Evolutionary conservation across 2,888 invertebrate genomes (phyloP), one percentile per base, ranked within the genome.

Genomic region (Isotomurus palustris): DNA sequence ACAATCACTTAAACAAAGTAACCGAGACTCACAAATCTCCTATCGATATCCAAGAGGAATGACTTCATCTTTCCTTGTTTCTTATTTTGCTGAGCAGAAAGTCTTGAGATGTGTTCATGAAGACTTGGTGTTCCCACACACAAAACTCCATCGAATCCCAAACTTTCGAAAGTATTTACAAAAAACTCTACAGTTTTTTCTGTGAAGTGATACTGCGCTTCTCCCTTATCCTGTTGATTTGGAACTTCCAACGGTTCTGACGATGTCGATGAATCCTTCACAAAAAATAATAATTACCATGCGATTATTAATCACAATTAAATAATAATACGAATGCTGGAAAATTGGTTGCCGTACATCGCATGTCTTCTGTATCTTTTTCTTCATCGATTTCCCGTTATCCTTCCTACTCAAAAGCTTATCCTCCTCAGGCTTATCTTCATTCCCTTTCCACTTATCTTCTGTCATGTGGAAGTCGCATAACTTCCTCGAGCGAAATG

Each of bases 171-270:
- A 12, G 48, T 48, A 1, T 25, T 19, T 14, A 57, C 21, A 28
- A 60, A 53, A 27, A 60, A 60, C 1, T 53, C 17, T 0, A 51
- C 47, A 24, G 60, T 57, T 3, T 29, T 14, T 10, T 50, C 51
- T 25, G 53, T 60, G 27, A 60, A 60, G 27, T 60, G 60, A 19
- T 60, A 60, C 47, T 60, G 60, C 4, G 60, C 60, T 50, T 60
- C 57, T 1, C 60, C 60, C 45, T 53, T 56, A 35, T 60, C 49
- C 3, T 22, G 17, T 17, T 60, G 60, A 21, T 47, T 56, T 1
- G 60, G 53, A n/a, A 45, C 3, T 3, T 35, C 2, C 2, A 60
- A 25, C 1, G 60, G 52, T 41, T 17, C n/a, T n/a, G n/a, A n/a
- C 10, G 35, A 32, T 14, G 14, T 32, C 10, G 14, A 12, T 32